phyloP scores from a whole-genome alignment of 2,888 invertebrate species.

The Cyclophora albipunctata region DNA sequence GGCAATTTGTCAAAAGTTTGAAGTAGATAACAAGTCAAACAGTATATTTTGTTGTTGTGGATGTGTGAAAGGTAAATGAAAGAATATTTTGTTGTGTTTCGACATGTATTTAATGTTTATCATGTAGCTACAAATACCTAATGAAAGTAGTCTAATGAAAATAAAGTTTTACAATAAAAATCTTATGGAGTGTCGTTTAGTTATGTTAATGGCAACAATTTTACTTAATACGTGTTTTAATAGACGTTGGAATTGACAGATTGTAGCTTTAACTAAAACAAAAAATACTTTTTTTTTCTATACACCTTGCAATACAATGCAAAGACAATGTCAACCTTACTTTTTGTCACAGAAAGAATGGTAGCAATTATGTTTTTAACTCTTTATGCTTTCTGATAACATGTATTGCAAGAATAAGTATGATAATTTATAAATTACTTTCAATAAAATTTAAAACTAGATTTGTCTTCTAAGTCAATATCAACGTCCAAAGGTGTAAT shows the following conservation, averaged over 20 bases:
- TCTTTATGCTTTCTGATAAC: too few relatives aligned
- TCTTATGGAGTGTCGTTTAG: conserved; percentile 1
- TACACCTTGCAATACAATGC: neutral
- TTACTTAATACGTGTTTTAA: too few relatives aligned
- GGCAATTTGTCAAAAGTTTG: too few relatives aligned
- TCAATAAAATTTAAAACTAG: too few relatives aligned
- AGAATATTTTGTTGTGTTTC: conserved; percentile 66
- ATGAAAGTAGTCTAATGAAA: conserved; percentile 43
- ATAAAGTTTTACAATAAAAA: conserved; percentile 8
- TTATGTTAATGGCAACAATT: neutral
- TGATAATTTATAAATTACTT: too few relatives aligned
- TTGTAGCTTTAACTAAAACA: neutral
- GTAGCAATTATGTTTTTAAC: too few relatives aligned
- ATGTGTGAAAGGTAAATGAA: conserved; percentile 61
- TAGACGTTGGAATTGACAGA: neutral
- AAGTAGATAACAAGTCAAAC: too few relatives aligned
- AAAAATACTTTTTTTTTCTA: neutral
- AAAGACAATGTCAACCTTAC: too few relatives aligned
- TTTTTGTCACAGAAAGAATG: too few relatives aligned
- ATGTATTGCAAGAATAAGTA: too few relatives aligned
- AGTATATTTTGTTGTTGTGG: conserved; percentile 7
- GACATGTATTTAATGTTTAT: conserved; percentile 74
- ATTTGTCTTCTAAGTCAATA: too few relatives aligned
- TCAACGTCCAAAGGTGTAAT: too few relatives aligned
- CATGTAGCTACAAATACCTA: conserved; percentile 68